Evolutionary conservation across 2,888 invertebrate genomes (phyloP), one percentile per base, ranked within the genome.

Genomic region (Lasioglossum morio): DNA sequence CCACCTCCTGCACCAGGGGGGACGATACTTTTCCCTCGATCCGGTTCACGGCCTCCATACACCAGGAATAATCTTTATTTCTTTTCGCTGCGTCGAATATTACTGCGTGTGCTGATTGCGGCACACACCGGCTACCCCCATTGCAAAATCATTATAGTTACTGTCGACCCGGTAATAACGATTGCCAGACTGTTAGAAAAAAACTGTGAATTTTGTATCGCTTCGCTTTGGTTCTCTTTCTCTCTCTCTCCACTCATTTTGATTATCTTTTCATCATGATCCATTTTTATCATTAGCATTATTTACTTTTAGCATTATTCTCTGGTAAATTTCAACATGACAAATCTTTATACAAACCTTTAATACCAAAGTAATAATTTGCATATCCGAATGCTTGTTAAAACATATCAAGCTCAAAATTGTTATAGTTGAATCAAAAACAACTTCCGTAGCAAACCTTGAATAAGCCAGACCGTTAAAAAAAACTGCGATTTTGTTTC

Each of bases 61-160:
- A 34, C 27, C 72, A 73, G 16, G 78, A 81, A 77, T 85, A 77
- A 85, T 86, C 77, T 85, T 85, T 82, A 86, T 86, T 81, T 27
- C 76, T 72, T 69, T 60, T 30, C 77, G 40, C 60, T 75, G n/a
- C n/a, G 60, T 57, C 40, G 48, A 43, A 66, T 43, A 78, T 82
- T 72, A 46, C 46, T n/a, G 79, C 40, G 60, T 2, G 12, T 27
- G 27, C 66, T 16, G 63, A 66, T 73, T 82, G 30, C 53, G 66
- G 19, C 78, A 27, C 16, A 57, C 10, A n/a, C 57, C 57, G 53
- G 10, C 57, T 10, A 30, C 60, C 40, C 34, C 14, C 66, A 48
- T 57, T 73, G 60, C 77, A 63, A 78, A 78, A 76, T 69, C 73
- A 63, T 79, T 86, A 81, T 48, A 85, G 81, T 85, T 81, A 85